Percentiles rank a stretch among this genome's conserved stretches.
phyloP scores from a whole-genome alignment of 1,140 invertebrate genomes.

The Bombus affinis region DNA sequence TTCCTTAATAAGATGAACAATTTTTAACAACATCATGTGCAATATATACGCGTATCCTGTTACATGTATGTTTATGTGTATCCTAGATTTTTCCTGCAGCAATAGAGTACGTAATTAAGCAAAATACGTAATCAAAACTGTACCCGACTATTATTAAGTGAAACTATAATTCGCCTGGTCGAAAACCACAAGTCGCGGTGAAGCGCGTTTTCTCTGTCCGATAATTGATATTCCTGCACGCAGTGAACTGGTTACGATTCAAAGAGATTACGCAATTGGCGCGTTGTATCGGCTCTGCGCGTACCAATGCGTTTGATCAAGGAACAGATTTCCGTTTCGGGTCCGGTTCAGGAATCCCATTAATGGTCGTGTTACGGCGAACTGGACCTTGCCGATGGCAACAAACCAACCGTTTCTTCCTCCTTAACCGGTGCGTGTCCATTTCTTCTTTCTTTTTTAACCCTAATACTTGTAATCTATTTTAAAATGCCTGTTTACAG shows the following conservation, averaged over 20 bases:
- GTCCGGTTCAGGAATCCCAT: neutral
- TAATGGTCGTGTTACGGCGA: neutral
- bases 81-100: too few species aligned
- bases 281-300: neutral
- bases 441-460: neutral
- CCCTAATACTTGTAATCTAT: neutral
- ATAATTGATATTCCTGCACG: slow-evolving; percentile 31
- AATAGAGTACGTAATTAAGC: neutral
- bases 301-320: neutral
- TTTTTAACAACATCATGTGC: too few species aligned
- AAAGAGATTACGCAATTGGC: slow-evolving; percentile 17
- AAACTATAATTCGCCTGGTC: neutral
- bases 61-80: too few species aligned
- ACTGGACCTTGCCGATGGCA: neutral
- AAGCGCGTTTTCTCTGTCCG: neutral
- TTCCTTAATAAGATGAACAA: too few species aligned
- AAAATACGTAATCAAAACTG: neutral
- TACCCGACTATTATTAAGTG: too few species aligned
- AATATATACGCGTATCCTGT: too few species aligned
- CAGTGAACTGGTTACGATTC: slow-evolving; percentile 6
- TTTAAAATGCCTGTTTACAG: neutral
- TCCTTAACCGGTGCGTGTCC: neutral
- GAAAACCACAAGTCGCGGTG: neutral
- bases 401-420: neutral
- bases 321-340: neutral